Conservation (phyloP, 2,888 invertebrate genomes). For the Caenorhabditis sulstoni region DNA sequence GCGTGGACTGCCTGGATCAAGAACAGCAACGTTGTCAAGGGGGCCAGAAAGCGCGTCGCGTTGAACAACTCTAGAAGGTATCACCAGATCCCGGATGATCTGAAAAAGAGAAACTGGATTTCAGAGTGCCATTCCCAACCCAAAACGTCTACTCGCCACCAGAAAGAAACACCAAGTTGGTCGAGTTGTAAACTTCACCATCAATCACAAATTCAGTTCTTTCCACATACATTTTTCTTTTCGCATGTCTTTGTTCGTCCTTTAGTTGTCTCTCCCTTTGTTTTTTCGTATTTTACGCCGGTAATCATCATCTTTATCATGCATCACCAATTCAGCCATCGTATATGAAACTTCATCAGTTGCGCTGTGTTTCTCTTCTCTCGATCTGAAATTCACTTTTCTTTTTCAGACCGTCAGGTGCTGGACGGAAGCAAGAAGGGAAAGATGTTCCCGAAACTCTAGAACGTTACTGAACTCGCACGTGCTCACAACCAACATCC, state of each 20-base stretch:
- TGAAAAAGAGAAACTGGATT: conserved; percentile 13
- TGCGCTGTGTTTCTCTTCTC: no score
- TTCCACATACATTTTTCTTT: conserved; percentile 4
- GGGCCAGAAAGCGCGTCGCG: conserved; percentile 71
- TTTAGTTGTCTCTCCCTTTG: conserved; percentile 9
- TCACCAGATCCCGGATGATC: neutral
- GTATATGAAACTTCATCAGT: no score
- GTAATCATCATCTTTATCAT: conserved; percentile 2
- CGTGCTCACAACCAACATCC: no score
- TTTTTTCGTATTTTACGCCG: conserved; percentile 28
- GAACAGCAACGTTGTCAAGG: conserved; percentile 69
- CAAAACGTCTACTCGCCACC: conserved; percentile 59
- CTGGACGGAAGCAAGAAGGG: no score
- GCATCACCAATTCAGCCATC: no score
- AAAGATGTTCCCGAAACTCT: no score
- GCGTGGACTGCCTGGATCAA: conserved; percentile 77
- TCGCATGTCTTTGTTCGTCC: neutral
- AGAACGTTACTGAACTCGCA: no score
- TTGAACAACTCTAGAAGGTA: conserved; percentile 74
- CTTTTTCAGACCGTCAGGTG: no score
- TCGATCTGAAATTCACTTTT: no score
- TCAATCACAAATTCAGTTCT: conserved; percentile 13
- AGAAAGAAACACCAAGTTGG: conserved; percentile 63
- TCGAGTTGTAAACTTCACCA: conserved; percentile 46
- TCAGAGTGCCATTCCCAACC: conserved; percentile 68